Evolutionary conservation across 2,888 invertebrate species (phyloP).

Genomic region (Megalurothrips usitatus): DNA sequence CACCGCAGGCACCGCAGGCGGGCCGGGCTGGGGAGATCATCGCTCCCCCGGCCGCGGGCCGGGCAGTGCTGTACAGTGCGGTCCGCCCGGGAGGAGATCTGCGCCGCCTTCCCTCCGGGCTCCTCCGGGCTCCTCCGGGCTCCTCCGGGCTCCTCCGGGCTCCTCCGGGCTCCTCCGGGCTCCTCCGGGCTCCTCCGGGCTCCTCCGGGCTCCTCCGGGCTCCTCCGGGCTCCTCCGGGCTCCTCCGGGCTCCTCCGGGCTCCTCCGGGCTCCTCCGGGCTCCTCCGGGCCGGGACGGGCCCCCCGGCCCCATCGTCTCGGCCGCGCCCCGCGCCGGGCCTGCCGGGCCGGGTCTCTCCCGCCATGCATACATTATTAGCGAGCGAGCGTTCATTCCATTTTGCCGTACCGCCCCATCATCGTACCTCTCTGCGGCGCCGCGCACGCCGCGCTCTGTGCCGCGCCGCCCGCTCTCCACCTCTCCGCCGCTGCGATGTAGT

Average conservation of each 20-base stretch:
- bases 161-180: not conserved
- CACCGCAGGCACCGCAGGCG: too few species aligned
- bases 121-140: not conserved
- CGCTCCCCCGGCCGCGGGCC: too few species aligned
- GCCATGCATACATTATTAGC: constrained; percentile 5
- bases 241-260: not conserved
- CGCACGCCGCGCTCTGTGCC: not conserved
- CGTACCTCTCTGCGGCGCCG: not conserved
- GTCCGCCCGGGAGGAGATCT: too few species aligned
- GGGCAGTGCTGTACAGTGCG: too few species aligned
- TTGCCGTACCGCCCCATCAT: not conserved
- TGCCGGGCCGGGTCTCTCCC: not conserved
- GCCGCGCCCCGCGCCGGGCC: not conserved
- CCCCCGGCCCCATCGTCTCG: not conserved
- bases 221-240: not conserved
- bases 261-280: not conserved
- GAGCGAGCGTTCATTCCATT: not conserved
- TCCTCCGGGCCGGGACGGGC: not conserved
- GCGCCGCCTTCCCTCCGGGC: too few species aligned
- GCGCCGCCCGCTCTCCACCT: too few species aligned
- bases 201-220: not conserved
- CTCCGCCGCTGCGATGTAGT: too few species aligned
- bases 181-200: not conserved
- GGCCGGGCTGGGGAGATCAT: too few species aligned
- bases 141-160: not conserved